A percentile compares a stretch with the other conserved stretches of the same genome.
These are phyloP conservation scores for Iphiclides podalirius DNA, from an alignment of 2,888 invertebrate genomes.

Conservation along the genomic window DNA sequence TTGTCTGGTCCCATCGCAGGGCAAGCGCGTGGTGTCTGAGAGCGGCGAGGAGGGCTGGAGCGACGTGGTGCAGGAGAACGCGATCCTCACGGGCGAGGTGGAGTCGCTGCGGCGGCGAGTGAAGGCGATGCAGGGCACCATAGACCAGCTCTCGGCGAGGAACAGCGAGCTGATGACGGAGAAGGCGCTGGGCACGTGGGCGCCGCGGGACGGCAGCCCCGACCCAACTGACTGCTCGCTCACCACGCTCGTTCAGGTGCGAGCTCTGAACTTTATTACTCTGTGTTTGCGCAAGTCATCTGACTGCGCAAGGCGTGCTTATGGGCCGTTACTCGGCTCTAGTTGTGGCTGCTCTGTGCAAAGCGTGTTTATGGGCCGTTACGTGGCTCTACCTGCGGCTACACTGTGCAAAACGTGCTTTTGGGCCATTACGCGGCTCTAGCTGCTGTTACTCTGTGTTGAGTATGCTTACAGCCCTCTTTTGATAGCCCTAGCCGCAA, in stretches of 20 bases:
- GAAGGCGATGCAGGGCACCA: slow-evolving; percentile 96
- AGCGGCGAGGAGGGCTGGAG: slow-evolving; percentile 94
- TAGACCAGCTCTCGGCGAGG: slow-evolving; percentile 90
- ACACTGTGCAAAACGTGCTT: no score
- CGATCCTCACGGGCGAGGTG: slow-evolving; percentile 93
- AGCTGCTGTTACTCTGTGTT: no score
- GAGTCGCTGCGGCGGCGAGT: slow-evolving; percentile 92
- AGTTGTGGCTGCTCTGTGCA: no score
- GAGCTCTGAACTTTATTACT: slow-evolving; percentile 46
- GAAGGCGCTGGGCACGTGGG: slow-evolving; percentile 85
- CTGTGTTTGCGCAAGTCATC: neutral
- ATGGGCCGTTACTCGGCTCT: no score
- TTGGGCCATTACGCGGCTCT: no score
- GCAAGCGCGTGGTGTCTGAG: slow-evolving; percentile 91
- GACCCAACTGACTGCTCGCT: slow-evolving; percentile 65
- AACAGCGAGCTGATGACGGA: slow-evolving; percentile 91
- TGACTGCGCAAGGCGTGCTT: no score
- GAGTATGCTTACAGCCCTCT: no score
- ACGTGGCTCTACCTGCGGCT: no score
- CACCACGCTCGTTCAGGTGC: slow-evolving; percentile 77
- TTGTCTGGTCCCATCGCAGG: slow-evolving; percentile 73
- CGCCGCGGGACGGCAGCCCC: slow-evolving; percentile 59
- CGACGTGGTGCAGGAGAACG: slow-evolving; percentile 97
- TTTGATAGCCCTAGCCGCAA: no score
- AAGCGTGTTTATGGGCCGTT: no score